phyloP scores from a whole-genome alignment of 2,888 invertebrate species.

The Lysandra bellargus region DNA sequence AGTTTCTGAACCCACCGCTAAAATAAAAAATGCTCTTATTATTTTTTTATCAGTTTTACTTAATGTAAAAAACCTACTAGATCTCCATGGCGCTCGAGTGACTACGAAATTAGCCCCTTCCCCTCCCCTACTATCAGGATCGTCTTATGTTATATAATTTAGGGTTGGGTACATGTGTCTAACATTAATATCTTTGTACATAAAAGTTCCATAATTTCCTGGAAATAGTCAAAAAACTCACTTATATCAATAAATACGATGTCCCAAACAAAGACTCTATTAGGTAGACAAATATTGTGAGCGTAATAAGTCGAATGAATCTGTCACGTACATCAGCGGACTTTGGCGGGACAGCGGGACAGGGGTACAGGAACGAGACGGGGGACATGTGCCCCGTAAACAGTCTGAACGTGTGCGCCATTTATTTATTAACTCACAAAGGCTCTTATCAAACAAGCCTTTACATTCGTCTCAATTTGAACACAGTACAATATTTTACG shows the following conservation, averaged over 20 bases:
- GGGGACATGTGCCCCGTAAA: slow-evolving; percentile 7
- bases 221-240: not conserved
- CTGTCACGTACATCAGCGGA: slow-evolving; percentile 18
- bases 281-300: slow-evolving; percentile 16
- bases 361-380: not conserved
- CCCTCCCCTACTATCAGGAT: no score
- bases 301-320: slow-evolving; percentile 1
- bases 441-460: slow-evolving; percentile 1
- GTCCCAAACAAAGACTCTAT: slow-evolving; percentile 11
- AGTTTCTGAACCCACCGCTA: no score
- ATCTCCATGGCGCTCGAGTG: no score
- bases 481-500: not conserved
- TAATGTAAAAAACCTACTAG: no score
- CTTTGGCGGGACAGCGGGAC: not conserved
- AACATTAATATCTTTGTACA: not conserved
- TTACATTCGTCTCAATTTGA: slow-evolving; percentile 9
- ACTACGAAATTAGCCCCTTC: no score
- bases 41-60: no score
- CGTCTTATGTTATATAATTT: no score
- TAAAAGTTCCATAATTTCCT: not conserved
- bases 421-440: slow-evolving; percentile 21
- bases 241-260: not conserved
- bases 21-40: no score
- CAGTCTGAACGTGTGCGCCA: slow-evolving; percentile 3
- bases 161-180: no score